These are phyloP conservation scores for Philaenus spumarius DNA, from an alignment of 1,140 invertebrate species.

Conservation along the genomic window DNA sequence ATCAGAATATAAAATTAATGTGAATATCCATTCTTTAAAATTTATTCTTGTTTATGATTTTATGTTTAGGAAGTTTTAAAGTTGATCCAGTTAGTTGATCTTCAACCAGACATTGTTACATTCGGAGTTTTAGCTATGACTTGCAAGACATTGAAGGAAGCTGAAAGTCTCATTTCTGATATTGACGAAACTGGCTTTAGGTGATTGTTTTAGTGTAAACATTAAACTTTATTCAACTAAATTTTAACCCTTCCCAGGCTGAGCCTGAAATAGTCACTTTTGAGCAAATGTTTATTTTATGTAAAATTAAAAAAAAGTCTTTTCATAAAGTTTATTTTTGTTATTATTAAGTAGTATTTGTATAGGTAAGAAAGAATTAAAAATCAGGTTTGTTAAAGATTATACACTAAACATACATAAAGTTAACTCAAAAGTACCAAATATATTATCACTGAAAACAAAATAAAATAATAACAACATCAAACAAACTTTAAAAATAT, in stretches of 20 bases:
- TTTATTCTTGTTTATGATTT: slow-evolving; percentile 35
- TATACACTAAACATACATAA: too few species aligned
- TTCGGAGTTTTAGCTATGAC: slow-evolving; percentile 78
- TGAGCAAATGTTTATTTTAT: too few species aligned
- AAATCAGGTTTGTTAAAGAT: slow-evolving; percentile 2
- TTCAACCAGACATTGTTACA: slow-evolving; percentile 69
- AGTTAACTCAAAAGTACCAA: too few species aligned
- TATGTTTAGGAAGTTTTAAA: slow-evolving; percentile 48
- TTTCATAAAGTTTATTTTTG: too few species aligned
- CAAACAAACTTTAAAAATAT: too few species aligned
- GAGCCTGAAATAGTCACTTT: background rate
- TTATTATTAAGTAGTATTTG: background rate
- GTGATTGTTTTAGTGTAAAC: slow-evolving; percentile 37
- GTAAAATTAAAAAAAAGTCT: too few species aligned
- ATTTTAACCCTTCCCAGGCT: background rate
- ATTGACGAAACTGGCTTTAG: slow-evolving; percentile 58
- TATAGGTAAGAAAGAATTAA: too few species aligned
- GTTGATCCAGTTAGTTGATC: slow-evolving; percentile 50
- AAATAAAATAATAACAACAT: too few species aligned
- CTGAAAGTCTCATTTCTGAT: slow-evolving; percentile 53
- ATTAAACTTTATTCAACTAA: background rate
- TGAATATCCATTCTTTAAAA: too few species aligned
- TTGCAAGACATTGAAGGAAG: slow-evolving; percentile 54
- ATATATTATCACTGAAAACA: too few species aligned
- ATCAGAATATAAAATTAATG: too few species aligned